Conservation (phyloP, 2,797 vertebrate genomes). For the Leptodactylus fallax region DNA sequence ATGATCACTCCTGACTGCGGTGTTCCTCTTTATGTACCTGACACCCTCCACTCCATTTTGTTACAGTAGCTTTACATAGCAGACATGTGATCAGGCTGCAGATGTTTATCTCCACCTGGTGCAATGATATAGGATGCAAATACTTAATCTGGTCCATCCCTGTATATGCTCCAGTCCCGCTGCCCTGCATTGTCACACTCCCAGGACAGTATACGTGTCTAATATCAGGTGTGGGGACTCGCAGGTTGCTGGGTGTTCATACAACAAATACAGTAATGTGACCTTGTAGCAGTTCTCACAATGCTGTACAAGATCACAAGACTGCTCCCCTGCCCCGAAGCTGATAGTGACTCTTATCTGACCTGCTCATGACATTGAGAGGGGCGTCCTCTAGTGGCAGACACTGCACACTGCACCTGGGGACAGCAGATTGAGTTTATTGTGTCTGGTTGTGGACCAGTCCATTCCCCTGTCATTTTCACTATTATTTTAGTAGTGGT, state of each 20-base stretch:
- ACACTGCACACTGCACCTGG: neutral
- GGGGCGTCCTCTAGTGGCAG: neutral
- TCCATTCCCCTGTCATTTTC: no score
- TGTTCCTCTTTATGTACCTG: no score
- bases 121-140: neutral
- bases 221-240: slow-evolving; percentile 16
- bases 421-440: neutral
- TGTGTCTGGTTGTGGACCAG: neutral
- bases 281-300: slow-evolving; percentile 4
- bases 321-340: neutral
- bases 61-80: neutral
- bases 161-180: neutral
- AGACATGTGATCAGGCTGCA: no score
- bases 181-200: neutral
- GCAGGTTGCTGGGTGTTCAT: slow-evolving; percentile 34
- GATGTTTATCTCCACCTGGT: neutral
- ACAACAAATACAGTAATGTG: slow-evolving; percentile 32
- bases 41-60: neutral
- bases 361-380: slow-evolving; percentile 8
- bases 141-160: neutral
- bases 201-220: slow-evolving; percentile 31
- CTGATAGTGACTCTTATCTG: slow-evolving; percentile 6
- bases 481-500: neutral
- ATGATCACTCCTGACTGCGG: no score
- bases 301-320: neutral